Conservation (phyloP, 2,113 vertebrate species). For the Pseudorhombus dupliciocellatus region DNA sequence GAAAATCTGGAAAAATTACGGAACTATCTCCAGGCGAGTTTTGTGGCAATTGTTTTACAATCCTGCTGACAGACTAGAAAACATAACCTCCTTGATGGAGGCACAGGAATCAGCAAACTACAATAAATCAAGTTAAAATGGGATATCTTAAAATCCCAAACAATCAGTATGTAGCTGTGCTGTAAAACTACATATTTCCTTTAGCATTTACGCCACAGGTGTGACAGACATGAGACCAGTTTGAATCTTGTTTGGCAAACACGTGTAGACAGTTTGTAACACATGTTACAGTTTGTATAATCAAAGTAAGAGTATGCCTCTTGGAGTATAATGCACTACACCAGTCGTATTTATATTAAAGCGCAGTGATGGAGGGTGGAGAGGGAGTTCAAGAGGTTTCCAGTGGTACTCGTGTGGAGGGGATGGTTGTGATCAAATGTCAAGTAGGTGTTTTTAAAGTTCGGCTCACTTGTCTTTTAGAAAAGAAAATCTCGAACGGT, state of each 20-base stretch:
- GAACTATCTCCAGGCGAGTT: not conserved
- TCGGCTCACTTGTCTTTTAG: constrained; percentile 9
- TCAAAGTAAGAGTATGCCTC: constrained; percentile 39
- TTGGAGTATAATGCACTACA: constrained; percentile 56
- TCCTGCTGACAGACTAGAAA: too few relatives aligned
- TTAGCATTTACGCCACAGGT: constrained; percentile 36
- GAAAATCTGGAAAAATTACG: not conserved
- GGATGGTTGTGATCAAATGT: constrained; percentile 18
- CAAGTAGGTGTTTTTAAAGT: constrained; percentile 15
- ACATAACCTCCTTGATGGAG: too few relatives aligned
- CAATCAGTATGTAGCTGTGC: too few relatives aligned
- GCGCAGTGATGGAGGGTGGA: constrained; percentile 14
- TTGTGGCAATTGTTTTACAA: too few relatives aligned
- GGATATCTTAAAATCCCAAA: too few relatives aligned
- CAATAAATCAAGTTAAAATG: too few relatives aligned
- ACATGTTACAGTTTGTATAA: constrained; percentile 18
- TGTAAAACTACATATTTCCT: too few relatives aligned
- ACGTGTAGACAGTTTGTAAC: constrained; percentile 52
- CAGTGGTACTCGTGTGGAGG: constrained; percentile 13
- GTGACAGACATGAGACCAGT: constrained; percentile 65
- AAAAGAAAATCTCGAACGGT: constrained; percentile 1
- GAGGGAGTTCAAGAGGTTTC: constrained; percentile 32
- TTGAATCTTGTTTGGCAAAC: constrained; percentile 54
- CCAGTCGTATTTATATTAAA: constrained; percentile 58
- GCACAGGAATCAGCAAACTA: too few relatives aligned